Base-by-base conservation (phyloP, 2,113 vertebrate genomes). In the Pachyramphus minor region DNA sequence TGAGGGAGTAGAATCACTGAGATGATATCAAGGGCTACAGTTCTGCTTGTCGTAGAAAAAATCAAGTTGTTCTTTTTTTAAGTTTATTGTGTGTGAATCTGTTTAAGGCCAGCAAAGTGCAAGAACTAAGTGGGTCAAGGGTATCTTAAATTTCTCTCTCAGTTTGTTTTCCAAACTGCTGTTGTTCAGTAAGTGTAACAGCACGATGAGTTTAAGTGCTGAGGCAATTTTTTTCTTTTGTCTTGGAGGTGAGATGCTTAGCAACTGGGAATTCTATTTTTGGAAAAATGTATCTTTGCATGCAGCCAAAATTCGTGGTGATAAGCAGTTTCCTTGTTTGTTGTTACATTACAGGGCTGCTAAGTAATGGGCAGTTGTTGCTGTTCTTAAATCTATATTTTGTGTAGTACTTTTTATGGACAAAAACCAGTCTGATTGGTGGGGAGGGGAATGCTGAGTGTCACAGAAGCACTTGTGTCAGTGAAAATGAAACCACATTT, bases 231-330 rank as follows among this genome's bases (percentile, higher is more conserved):
- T 60, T 6, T 53, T 27, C 56, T 67, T 59, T 77, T 66, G n/a
- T 71, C 73, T 83, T 71, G 35, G 55, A 90, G 71, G 63, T 71
- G 50, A 94, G 63, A 71, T 92, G 82, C 79, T 67, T 93, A 83
- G 92, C 82, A 96, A 86, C 82, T 42, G 74, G 39, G 64, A 85
- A 81, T 76, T 85, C 63, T 93, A 6, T 82, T 87, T 95, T 71
- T 91, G n/a, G 76, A 41, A 44, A 84, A 91, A 60, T 18, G 3
- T 11, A 67, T 95, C 64, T 88, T 86, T 89, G 35, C 11, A 11
- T 22, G 41, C n/a, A 45, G 62, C 58, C 22, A 68, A 63, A 91
- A 35, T 42, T 71, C 10, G 33, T 75, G 20, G 3, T 79, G 19
- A 87, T 83, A 52, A 76, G 20, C 28, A 47, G 23, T 60, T 84